Evolutionary conservation across 2,113 vertebrate species (phyloP).

Genomic region (Dolichallabes microphthalmus): DNA sequence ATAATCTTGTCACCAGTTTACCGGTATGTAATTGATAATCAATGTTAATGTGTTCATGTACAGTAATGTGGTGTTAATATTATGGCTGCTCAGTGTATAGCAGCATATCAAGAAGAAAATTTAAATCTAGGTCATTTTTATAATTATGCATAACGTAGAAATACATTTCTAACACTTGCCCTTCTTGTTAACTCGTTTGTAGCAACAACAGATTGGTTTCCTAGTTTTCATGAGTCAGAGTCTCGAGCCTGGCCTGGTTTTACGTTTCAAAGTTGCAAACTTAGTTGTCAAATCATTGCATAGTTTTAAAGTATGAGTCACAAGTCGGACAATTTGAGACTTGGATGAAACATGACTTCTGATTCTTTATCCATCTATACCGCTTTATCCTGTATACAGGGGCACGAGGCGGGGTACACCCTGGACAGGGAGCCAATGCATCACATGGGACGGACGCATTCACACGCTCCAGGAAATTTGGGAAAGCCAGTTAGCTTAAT

Average conservation of each 20-base stretch:
- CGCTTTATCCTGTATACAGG: no score
- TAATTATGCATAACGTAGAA: background rate
- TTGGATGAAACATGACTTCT: background rate
- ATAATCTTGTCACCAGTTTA: no score
- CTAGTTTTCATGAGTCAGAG: constrained; percentile 5
- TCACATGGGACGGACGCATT: no score
- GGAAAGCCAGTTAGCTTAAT: no score
- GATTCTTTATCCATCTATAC: background rate
- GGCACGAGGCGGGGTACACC: no score
- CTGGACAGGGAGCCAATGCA: no score
- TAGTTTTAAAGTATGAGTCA: background rate
- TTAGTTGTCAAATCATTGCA: background rate
- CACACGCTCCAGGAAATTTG: no score
- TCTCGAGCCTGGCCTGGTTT: background rate
- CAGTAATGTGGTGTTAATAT: no score
- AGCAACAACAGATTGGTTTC: background rate
- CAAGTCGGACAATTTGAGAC: background rate
- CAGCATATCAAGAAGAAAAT: background rate
- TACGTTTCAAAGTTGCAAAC: background rate
- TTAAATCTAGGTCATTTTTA: background rate
- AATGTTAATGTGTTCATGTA: no score
- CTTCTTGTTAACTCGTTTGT: background rate
- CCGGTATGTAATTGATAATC: no score
- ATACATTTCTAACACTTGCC: background rate
- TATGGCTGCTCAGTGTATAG: background rate